Evolutionary conservation across 2,888 invertebrate species (phyloP).

Genomic region (Balanococcus diminutus): DNA sequence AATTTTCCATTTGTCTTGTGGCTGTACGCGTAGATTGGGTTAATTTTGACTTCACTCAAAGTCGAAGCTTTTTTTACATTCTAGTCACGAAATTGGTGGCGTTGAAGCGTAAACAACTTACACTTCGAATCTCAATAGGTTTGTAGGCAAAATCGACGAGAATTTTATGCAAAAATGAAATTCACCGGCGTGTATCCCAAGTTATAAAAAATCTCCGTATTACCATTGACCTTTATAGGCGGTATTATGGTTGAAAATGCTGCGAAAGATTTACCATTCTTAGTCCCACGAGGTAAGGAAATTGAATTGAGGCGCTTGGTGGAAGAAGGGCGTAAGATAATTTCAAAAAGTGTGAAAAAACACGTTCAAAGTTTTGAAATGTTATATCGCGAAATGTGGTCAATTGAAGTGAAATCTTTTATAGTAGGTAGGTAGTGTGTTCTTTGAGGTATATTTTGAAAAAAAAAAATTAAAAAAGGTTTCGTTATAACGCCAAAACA

Average conservation of each 20-base stretch:
- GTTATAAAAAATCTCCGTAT: neutral
- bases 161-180: conserved; percentile 12
- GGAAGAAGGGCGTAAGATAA: no score
- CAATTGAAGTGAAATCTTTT: no score
- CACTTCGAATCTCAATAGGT: conserved; percentile 2
- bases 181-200: neutral
- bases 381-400: no score
- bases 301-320: no score
- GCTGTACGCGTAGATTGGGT: neutral
- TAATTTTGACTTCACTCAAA: neutral
- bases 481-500: no score
- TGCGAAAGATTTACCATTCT: neutral
- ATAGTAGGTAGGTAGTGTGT: no score
- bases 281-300: no score
- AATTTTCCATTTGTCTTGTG: neutral
- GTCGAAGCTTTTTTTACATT: neutral
- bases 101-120: neutral
- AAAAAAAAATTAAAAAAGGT: no score
- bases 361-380: no score
- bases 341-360: neutral
- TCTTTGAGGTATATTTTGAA: no score
- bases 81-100: conserved; percentile 6
- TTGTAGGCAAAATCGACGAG: neutral
- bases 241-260: neutral
- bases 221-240: neutral